Conservation (phyloP, 2,888 invertebrate genomes). For the Hofmannophila pseudospretella region DNA sequence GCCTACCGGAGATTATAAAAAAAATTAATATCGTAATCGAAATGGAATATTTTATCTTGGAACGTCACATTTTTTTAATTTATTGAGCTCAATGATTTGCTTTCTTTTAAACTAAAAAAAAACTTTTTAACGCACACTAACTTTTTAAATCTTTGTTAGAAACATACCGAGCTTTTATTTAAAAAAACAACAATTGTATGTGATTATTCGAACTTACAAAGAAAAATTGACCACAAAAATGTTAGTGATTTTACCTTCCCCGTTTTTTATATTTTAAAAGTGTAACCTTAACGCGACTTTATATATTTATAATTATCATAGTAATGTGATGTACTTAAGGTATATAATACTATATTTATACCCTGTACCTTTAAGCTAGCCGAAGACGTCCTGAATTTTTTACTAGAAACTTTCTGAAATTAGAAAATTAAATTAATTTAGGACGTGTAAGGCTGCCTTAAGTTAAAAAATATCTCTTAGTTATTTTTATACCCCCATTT, state of each 20-base stretch:
- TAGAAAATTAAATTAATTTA: background rate
- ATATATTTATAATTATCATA: slow-evolving; percentile 42
- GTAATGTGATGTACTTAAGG: slow-evolving; percentile 43
- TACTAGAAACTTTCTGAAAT: background rate
- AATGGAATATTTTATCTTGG: no score
- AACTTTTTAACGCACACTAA: slow-evolving; percentile 31
- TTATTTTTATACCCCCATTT: slow-evolving; percentile 13
- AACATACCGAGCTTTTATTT: slow-evolving; percentile 43
- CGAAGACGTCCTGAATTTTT: slow-evolving; percentile 1
- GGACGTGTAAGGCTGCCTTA: slow-evolving; percentile 5
- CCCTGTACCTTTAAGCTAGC: slow-evolving; percentile 12
- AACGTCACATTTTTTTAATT: background rate
- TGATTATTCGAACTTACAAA: slow-evolving; percentile 52
- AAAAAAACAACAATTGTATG: slow-evolving; percentile 26
- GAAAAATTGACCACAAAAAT: slow-evolving; percentile 45
- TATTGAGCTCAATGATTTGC: background rate
- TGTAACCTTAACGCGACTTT: slow-evolving; percentile 36
- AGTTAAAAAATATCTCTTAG: slow-evolving; percentile 11
- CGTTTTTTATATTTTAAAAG: slow-evolving; percentile 43
- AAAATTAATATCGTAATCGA: no score
- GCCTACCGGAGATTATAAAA: no score
- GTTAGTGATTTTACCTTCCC: slow-evolving; percentile 60
- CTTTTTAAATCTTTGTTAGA: slow-evolving; percentile 16
- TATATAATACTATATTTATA: slow-evolving; percentile 23
- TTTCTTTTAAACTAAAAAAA: background rate